Conservation (phyloP, 2,888 invertebrate genomes). For the Pyrrhia umbra region DNA sequence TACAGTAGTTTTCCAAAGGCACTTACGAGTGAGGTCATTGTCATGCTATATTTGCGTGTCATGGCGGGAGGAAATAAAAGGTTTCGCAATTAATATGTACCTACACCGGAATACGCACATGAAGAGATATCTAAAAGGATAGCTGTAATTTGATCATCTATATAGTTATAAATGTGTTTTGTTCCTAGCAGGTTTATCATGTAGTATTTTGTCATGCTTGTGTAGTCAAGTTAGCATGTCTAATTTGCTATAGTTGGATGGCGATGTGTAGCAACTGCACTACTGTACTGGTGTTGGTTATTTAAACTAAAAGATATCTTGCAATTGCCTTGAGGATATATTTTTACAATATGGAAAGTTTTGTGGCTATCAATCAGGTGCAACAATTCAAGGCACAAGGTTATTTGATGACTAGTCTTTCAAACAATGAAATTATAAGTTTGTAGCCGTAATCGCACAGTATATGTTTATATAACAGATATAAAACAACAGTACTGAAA, state of each 20-base stretch:
- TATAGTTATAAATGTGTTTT: conserved; percentile 10
- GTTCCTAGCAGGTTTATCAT: conserved; percentile 23
- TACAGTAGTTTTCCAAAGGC: conserved; percentile 74
- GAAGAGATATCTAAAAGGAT: conserved; percentile 19
- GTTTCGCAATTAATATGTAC: conserved; percentile 64
- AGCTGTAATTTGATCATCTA: conserved; percentile 32
- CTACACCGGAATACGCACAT: conserved; percentile 35
- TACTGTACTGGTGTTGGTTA: conserved; percentile 47
- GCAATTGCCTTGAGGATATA: conserved; percentile 35
- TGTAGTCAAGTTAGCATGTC: conserved; percentile 59
- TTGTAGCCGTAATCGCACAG: conserved; percentile 9
- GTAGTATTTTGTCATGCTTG: conserved; percentile 63
- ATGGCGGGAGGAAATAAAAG: conserved; percentile 77
- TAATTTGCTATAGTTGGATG: conserved; percentile 59
- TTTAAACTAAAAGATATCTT: conserved; percentile 46
- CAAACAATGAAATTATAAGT: conserved; percentile 50
- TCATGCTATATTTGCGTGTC: conserved; percentile 82
- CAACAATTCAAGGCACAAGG: conserved; percentile 38
- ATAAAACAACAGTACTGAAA: conserved; percentile 31
- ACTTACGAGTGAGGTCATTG: conserved; percentile 79
- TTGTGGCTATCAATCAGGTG: conserved; percentile 41
- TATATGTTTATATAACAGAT: conserved; percentile 27
- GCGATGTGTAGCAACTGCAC: conserved; percentile 39
- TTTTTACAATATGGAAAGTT: conserved; percentile 44
- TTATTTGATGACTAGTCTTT: conserved; percentile 42